phyloP scores from a whole-genome alignment of 2,797 vertebrate genomes.

The Neomorphus geoffroyi region DNA sequence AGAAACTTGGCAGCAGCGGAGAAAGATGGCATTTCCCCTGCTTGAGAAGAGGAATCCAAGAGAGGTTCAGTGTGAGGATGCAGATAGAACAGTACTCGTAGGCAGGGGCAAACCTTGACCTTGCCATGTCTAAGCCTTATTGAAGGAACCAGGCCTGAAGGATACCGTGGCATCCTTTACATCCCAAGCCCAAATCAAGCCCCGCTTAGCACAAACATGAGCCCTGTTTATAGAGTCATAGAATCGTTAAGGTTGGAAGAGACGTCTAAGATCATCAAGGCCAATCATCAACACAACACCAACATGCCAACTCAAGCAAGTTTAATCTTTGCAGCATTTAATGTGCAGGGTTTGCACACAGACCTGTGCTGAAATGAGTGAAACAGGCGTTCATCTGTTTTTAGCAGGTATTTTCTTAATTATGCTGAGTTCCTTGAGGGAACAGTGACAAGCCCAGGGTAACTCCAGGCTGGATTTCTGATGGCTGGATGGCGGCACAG shows the following conservation, averaged over 20 bases:
- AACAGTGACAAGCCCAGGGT: background rate
- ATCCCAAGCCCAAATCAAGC: background rate
- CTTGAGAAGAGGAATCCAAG: background rate
- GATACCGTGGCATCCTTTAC: background rate
- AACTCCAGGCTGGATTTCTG: background rate
- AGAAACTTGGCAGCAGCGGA: background rate
- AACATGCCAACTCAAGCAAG: too few relatives aligned
- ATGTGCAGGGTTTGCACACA: background rate
- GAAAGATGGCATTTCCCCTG: background rate
- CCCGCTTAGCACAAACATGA: background rate
- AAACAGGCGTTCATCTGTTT: background rate
- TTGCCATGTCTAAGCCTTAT: background rate
- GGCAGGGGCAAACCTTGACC: background rate
- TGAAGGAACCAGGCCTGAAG: background rate
- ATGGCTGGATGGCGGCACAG: background rate
- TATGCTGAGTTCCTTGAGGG: background rate
- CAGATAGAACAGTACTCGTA: accelerated
- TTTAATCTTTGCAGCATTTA: background rate
- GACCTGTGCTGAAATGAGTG: background rate
- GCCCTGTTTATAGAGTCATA: background rate
- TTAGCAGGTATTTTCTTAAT: background rate
- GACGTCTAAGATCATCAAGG: too few relatives aligned
- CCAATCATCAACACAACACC: too few relatives aligned
- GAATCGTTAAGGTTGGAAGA: too few relatives aligned
- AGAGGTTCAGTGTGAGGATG: accelerated